Percentiles rank a stretch among this genome's conserved stretches.
Evolutionary conservation across 2,888 invertebrate genomes (phyloP).

Genomic region (Cylindroiulus punctatus): DNA sequence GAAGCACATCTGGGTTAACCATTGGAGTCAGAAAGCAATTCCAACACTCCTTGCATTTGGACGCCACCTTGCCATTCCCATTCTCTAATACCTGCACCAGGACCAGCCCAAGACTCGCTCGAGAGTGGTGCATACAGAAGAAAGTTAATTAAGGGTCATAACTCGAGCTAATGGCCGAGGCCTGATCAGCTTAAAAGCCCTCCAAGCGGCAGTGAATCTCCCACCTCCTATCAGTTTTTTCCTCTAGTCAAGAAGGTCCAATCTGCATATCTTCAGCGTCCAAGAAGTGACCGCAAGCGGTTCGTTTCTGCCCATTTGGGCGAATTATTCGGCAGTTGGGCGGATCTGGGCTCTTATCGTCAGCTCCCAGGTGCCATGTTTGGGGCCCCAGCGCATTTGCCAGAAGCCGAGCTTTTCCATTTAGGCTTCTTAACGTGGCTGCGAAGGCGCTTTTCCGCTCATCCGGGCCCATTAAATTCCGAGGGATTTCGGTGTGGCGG

Average conservation of each 20-base stretch:
- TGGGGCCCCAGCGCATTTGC: background rate
- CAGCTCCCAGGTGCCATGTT: background rate
- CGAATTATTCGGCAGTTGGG: conserved; percentile 9
- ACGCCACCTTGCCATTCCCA: too few relatives aligned
- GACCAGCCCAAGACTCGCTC: too few relatives aligned
- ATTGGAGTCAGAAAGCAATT: too few relatives aligned
- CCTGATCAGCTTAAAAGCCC: background rate
- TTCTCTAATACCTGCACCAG: too few relatives aligned
- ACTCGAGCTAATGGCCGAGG: too few relatives aligned
- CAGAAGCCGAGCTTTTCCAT: background rate
- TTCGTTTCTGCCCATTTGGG: background rate
- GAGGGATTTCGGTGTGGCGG: background rate
- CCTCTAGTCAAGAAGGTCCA: background rate
- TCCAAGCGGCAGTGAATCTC: background rate
- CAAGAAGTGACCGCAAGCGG: background rate
- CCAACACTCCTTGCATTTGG: too few relatives aligned
- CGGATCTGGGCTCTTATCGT: background rate
- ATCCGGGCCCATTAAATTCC: background rate
- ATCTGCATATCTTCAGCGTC: background rate
- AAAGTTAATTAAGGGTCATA: too few relatives aligned
- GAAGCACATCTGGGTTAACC: too few relatives aligned
- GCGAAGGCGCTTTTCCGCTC: background rate
- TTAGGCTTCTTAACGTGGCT: background rate
- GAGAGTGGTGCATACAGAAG: too few relatives aligned
- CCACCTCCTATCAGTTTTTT: background rate